Conservation (phyloP, 2,797 vertebrate species). For the Mus minutoides region DNA sequence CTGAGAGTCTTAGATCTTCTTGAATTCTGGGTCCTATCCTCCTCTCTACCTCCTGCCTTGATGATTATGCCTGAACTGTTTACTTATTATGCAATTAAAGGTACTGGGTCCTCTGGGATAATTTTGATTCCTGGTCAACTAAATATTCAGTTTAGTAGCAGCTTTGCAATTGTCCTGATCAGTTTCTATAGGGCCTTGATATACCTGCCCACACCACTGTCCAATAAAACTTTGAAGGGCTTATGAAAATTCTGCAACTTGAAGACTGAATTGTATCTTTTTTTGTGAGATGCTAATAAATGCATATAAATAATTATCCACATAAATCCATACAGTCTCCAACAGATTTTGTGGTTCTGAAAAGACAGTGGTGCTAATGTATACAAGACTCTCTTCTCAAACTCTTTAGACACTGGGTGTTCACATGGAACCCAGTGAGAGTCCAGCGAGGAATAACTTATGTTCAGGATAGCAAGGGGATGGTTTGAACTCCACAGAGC, state of each 20-base stretch:
- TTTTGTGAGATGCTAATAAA: neutral
- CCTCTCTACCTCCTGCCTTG: neutral
- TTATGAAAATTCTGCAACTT: constrained; percentile 42
- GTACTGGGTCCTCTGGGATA: constrained; percentile 41
- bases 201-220: neutral
- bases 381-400: neutral
- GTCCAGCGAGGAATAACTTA: constrained; percentile 22
- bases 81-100: neutral
- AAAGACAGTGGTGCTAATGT: neutral
- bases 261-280: constrained; percentile 5
- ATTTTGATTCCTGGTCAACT: constrained; percentile 41
- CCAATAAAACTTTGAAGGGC: neutral
- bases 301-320: neutral
- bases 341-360: neutral
- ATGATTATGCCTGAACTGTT: neutral
- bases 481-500: constrained; percentile 40
- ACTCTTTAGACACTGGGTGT: constrained; percentile 2
- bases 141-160: constrained; percentile 19
- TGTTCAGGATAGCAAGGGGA: constrained; percentile 4
- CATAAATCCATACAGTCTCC: neutral
- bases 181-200: neutral
- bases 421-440: neutral
- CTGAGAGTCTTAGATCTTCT: neutral
- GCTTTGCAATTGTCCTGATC: neutral
- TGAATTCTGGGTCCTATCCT: neutral